Conservation (phyloP, 1,140 invertebrate genomes). For the Anastrepha ludens region DNA sequence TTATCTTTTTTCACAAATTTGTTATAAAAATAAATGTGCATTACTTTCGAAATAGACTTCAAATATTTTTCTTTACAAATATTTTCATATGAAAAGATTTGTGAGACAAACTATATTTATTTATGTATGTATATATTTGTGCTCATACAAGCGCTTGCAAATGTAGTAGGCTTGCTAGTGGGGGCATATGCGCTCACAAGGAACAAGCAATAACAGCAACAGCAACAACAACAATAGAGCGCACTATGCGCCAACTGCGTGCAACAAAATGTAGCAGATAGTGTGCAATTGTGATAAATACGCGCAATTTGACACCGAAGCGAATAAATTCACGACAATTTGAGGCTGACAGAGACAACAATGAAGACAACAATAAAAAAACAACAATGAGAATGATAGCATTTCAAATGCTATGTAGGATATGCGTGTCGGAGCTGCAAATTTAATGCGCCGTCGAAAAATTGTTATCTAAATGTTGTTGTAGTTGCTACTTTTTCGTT, state of each 20-base stretch:
- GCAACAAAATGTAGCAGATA: background rate
- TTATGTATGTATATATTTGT: too few species aligned
- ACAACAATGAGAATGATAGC: background rate
- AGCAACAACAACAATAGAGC: background rate
- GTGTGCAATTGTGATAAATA: slow-evolving; percentile 48
- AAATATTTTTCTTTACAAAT: too few species aligned
- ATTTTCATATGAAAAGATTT: too few species aligned
- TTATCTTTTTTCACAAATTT: too few species aligned
- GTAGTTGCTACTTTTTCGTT: too few species aligned
- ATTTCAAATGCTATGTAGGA: background rate
- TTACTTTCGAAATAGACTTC: too few species aligned
- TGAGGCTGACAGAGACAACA: slow-evolving; percentile 34
- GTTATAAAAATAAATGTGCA: too few species aligned
- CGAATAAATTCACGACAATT: slow-evolving; percentile 37
- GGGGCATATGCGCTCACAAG: too few species aligned
- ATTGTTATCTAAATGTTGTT: background rate
- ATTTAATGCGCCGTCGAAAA: background rate
- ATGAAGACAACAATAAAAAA: background rate
- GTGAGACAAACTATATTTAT: too few species aligned
- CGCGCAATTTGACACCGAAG: slow-evolving; percentile 47
- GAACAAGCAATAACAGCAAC: background rate
- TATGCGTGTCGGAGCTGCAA: background rate
- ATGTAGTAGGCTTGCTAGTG: too few species aligned
- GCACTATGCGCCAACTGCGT: too few species aligned
- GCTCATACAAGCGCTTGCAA: too few species aligned